A percentile compares a stretch with the other conserved stretches of the same genome.
Evolutionary conservation across 2,113 vertebrate species (phyloP).

Genomic region (Hymenochirus boettgeri): DNA sequence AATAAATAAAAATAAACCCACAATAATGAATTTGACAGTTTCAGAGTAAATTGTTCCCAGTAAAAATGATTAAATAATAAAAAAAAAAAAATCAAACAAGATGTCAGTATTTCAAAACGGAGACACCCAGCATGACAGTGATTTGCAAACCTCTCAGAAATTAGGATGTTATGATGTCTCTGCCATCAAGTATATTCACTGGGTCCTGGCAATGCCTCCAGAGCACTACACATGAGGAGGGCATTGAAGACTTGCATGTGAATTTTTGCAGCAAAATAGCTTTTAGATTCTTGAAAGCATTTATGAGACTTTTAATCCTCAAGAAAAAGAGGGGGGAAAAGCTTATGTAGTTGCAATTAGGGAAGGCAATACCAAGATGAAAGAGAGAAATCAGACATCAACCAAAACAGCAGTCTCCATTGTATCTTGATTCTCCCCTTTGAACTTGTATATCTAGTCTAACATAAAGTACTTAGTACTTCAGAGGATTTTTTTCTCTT

Average conservation of each 20-base stretch:
- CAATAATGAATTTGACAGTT: too few species aligned
- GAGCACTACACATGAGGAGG: background rate
- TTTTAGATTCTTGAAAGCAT: slow-evolving; percentile 35
- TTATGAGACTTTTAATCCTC: slow-evolving; percentile 33
- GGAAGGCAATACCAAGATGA: slow-evolving; percentile 34
- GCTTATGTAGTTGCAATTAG: slow-evolving; percentile 34
- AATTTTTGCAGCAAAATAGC: slow-evolving; percentile 10
- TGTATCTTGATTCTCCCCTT: slow-evolving; percentile 33
- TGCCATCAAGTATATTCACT: background rate
- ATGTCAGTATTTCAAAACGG: background rate
- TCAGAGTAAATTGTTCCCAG: background rate
- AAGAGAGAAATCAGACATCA: slow-evolving; percentile 42
- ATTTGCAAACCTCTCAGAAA: slow-evolving; percentile 1
- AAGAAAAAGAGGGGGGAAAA: slow-evolving; percentile 11
- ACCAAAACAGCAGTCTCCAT: slow-evolving; percentile 42
- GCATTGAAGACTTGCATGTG: slow-evolving; percentile 9
- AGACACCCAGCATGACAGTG: background rate
- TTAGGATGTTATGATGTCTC: background rate
- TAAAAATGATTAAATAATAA: too few species aligned
- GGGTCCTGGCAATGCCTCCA: background rate
- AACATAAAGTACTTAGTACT: slow-evolving; percentile 41
- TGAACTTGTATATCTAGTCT: slow-evolving; percentile 35
- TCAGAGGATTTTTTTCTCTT: slow-evolving; percentile 30
- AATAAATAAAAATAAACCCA: too few species aligned
- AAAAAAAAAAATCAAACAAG: background rate